A percentile compares a stretch with the other conserved stretches of the same genome.
phyloP scores from a whole-genome alignment of 2,888 invertebrate genomes.

The Exephanes ischioxanthus region DNA sequence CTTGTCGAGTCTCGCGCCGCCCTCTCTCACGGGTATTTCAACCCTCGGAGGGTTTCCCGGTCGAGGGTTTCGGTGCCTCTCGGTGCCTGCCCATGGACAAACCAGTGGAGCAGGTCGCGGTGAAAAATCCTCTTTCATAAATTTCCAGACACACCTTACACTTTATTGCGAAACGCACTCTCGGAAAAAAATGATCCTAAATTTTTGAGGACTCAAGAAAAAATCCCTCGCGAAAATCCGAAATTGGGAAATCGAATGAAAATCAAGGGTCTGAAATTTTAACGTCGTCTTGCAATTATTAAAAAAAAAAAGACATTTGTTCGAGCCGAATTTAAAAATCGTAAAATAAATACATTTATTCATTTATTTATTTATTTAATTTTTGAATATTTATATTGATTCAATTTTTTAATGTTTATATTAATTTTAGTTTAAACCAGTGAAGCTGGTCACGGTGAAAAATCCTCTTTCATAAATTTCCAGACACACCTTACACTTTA shows the following conservation, averaged over 20 bases:
- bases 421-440: too few relatives aligned
- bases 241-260: too few relatives aligned
- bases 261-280: too few relatives aligned
- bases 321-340: too few relatives aligned
- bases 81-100: constrained; percentile 16
- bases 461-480: constrained; percentile 40
- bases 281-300: too few relatives aligned
- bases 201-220: constrained; percentile 1
- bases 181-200: constrained; percentile 7
- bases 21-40: constrained; percentile 57
- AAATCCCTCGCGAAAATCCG: constrained; percentile 7
- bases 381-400: too few relatives aligned
- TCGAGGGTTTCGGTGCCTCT: constrained; percentile 10
- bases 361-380: too few relatives aligned
- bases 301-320: too few relatives aligned
- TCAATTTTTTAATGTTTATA: too few relatives aligned
- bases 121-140: constrained; percentile 35
- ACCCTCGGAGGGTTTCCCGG: constrained; percentile 40
- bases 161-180: constrained; percentile 13
- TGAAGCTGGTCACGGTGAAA: constrained; percentile 33
- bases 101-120: constrained; percentile 31
- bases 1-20: constrained; percentile 37
- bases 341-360: too few relatives aligned
- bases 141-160: constrained; percentile 37
- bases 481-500: constrained; percentile 27